Evolutionary conservation across 2,888 invertebrate species (phyloP).

Genomic region (Malthinus seriepunctatus): DNA sequence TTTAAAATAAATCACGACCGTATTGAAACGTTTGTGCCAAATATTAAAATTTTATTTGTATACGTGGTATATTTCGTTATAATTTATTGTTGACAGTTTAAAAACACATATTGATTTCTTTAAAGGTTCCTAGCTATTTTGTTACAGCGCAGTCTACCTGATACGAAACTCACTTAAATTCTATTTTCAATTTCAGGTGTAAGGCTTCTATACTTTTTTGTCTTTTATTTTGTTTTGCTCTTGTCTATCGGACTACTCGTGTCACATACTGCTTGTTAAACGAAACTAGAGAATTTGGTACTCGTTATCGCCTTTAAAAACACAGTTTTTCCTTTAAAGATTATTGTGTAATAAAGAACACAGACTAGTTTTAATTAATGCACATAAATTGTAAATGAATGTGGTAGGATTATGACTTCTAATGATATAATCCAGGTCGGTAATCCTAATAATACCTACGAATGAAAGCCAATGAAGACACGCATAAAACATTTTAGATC

Average conservation of each 20-base stretch:
- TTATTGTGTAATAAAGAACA: not conserved
- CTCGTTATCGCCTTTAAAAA: not conserved
- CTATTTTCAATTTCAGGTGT: conserved; percentile 39
- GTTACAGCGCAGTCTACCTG: conserved; percentile 17
- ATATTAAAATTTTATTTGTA: conserved; percentile 22
- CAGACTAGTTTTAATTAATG: conserved; percentile 26
- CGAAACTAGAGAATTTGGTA: not conserved
- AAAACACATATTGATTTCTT: conserved; percentile 27
- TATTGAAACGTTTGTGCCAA: too few species aligned
- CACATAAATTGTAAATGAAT: conserved; percentile 48
- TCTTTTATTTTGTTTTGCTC: too few species aligned
- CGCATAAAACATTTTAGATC: conserved; percentile 47
- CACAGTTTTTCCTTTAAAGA: not conserved
- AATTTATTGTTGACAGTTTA: conserved; percentile 22
- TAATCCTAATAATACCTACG: conserved; percentile 48
- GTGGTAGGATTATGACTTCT: conserved; percentile 44
- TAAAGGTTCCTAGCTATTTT: conserved; percentile 18
- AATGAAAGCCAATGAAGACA: conserved; percentile 50
- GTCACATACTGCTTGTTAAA: too few species aligned
- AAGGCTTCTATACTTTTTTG: conserved; percentile 23
- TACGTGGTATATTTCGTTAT: conserved; percentile 29
- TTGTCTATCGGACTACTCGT: too few species aligned
- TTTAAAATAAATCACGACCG: too few species aligned
- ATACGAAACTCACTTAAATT: conserved; percentile 22
- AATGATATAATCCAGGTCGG: conserved; percentile 50